Conservation (phyloP, 2,888 invertebrate genomes). For the Rhabditophanes sp. region DNA sequence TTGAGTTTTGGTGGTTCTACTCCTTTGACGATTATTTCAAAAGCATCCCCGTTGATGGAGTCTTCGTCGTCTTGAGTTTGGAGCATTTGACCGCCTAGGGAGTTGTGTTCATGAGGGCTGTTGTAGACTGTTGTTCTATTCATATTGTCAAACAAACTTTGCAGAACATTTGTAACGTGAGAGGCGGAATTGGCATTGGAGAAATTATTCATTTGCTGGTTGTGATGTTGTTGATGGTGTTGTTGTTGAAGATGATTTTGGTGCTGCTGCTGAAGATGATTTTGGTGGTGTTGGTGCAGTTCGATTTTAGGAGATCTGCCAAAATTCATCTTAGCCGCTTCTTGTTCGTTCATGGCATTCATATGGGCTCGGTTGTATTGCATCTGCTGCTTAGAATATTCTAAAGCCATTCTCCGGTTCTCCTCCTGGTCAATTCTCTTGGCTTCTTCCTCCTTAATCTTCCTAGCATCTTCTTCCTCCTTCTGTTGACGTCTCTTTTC, state of each 20-base stretch:
- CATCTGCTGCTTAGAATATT: constrained; percentile 29
- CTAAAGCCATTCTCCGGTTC: too few species aligned
- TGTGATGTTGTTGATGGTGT: constrained; percentile 8
- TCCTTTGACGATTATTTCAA: too few species aligned
- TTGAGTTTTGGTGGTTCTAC: too few species aligned
- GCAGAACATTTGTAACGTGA: constrained; percentile 13
- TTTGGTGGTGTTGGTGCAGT: constrained; percentile 8
- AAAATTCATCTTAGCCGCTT: constrained; percentile 5
- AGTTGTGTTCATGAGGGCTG: too few species aligned
- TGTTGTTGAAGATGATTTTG: neutral
- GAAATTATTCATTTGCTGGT: too few species aligned
- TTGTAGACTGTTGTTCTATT: too few species aligned
- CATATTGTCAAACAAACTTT: constrained; percentile 7
- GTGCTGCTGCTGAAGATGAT: constrained; percentile 1
- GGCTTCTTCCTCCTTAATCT: constrained; percentile 5
- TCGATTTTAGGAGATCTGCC: constrained; percentile 4
- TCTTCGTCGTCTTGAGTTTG: too few species aligned
- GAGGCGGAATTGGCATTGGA: constrained; percentile 7
- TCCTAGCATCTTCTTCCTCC: constrained; percentile 7
- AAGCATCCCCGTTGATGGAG: too few species aligned
- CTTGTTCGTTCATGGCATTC: constrained; percentile 16
- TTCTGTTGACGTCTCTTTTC: too few species aligned
- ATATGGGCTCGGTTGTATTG: constrained; percentile 20
- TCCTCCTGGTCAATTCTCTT: constrained; percentile 4
- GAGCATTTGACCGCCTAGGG: too few species aligned